Conservation (phyloP, 1,140 invertebrate species). For the Cephus cinctus region DNA sequence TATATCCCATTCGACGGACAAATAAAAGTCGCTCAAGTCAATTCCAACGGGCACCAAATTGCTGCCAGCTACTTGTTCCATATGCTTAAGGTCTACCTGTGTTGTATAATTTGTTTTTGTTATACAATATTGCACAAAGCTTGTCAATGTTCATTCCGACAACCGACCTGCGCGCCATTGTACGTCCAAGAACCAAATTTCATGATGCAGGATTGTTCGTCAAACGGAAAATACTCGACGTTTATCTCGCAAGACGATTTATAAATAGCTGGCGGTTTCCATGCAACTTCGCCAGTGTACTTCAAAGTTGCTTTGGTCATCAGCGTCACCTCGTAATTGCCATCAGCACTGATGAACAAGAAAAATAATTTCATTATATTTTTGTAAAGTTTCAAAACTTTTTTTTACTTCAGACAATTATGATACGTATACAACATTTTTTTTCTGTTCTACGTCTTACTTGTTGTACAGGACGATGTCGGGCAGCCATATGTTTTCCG, state of each 20-base stretch:
- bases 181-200: slow-evolving; percentile 97
- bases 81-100: slow-evolving; percentile 84
- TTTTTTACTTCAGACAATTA: no score
- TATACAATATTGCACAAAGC: not conserved
- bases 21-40: slow-evolving; percentile 87
- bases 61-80: slow-evolving; percentile 73
- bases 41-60: slow-evolving; percentile 82
- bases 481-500: slow-evolving; percentile 90
- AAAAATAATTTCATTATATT: slow-evolving; percentile 4
- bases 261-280: slow-evolving; percentile 99
- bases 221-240: slow-evolving; percentile 95
- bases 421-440: not conserved
- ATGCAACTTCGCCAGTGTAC: slow-evolving; percentile 87
- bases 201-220: slow-evolving; percentile 92
- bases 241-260: slow-evolving; percentile 96
- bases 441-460: slow-evolving; percentile 53
- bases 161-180: slow-evolving; percentile 80
- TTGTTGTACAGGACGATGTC: slow-evolving; percentile 90
- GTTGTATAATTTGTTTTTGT: not conserved
- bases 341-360: slow-evolving; percentile 74
- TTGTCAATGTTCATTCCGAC: not conserved
- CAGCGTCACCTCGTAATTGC: slow-evolving; percentile 95
- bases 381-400: slow-evolving; percentile 3
- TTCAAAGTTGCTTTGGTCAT: slow-evolving; percentile 95
- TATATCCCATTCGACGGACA: slow-evolving; percentile 96